Conservation (phyloP, 2,113 vertebrate species). For the Coturnix japonica region DNA sequence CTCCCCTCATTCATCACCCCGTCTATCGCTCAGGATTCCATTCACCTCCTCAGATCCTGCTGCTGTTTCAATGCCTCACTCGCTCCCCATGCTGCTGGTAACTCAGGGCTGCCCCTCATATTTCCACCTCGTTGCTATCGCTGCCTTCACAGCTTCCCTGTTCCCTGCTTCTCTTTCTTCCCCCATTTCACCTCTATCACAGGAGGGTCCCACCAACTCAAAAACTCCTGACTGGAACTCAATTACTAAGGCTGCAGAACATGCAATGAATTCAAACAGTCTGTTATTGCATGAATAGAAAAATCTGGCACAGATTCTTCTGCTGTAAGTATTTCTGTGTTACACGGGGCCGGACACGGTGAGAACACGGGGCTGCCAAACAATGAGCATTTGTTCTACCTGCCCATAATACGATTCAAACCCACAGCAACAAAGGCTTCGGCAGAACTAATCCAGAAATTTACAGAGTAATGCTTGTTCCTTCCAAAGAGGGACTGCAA, state of each 20-base stretch:
- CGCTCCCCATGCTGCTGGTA: background rate
- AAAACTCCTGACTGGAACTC: background rate
- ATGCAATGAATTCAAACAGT: background rate
- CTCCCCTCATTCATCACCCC: conserved; percentile 35
- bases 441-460: background rate
- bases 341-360: background rate
- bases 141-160: background rate
- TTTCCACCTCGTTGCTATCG: background rate
- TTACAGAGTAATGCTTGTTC: background rate
- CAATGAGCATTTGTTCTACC: background rate
- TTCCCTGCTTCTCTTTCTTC: background rate
- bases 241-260: background rate
- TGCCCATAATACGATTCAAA: background rate
- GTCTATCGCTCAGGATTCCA: background rate
- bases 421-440: background rate
- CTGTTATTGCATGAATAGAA: background rate
- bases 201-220: background rate
- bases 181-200: background rate
- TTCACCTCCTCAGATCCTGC: background rate
- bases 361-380: background rate
- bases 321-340: background rate
- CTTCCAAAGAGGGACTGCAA: background rate
- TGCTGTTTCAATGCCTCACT: background rate
- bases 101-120: background rate
- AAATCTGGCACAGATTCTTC: background rate